Evolutionary conservation across 1,140 invertebrate genomes (phyloP).

Genomic region (Chironomus striatipennis): DNA sequence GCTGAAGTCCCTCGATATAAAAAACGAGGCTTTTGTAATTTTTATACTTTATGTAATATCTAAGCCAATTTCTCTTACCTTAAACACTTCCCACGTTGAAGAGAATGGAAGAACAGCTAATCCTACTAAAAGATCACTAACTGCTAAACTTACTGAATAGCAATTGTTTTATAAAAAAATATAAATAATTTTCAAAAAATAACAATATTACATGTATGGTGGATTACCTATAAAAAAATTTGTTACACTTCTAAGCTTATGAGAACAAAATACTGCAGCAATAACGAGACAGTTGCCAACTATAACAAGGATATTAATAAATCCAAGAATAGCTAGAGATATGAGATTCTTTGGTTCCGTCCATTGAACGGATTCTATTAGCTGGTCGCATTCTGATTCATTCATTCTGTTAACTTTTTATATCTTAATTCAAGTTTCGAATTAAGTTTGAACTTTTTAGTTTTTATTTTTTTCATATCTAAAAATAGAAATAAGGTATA

Average conservation of each 20-base stretch:
- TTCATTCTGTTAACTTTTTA: conserved; percentile 48
- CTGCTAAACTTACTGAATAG: conserved; percentile 68
- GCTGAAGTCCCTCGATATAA: too few species aligned
- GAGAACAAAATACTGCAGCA: conserved; percentile 77
- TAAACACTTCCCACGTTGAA: conserved; percentile 79
- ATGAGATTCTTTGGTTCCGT: conserved; percentile 61
- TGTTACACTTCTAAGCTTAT: conserved; percentile 83
- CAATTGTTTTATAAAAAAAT: neutral
- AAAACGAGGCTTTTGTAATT: too few species aligned
- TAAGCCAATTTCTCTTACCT: too few species aligned
- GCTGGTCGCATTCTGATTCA: conserved; percentile 62
- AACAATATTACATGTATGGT: neutral
- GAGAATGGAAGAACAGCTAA: conserved; percentile 85
- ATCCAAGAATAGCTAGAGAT: conserved; percentile 63
- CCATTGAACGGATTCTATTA: conserved; percentile 68
- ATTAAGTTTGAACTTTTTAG: neutral
- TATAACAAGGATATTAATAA: conserved; percentile 80
- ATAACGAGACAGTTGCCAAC: conserved; percentile 87
- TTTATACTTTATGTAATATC: too few species aligned
- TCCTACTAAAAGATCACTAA: conserved; percentile 86
- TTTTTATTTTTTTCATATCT: too few species aligned
- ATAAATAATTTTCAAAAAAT: neutral
- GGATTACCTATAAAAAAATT: conserved; percentile 77
- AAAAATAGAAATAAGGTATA: too few species aligned
- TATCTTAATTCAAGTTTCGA: neutral